These are phyloP conservation scores for Mythimna impura DNA, from an alignment of 2,888 invertebrate species.

Conservation along the genomic window DNA sequence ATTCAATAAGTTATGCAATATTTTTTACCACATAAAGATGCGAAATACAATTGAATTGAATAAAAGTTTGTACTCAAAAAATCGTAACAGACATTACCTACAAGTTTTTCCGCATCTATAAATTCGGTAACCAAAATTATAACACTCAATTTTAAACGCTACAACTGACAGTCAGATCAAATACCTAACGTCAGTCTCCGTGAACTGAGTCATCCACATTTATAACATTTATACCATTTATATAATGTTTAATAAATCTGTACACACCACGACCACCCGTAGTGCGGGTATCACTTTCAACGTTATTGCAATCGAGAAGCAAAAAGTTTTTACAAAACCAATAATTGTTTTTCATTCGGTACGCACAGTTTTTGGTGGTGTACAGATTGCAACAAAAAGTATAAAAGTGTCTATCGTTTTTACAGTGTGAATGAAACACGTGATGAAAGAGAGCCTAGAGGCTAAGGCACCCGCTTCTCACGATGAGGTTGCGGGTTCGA, in stretches of 20 bases:
- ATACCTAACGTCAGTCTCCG: conserved; percentile 38
- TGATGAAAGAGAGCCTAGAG: no score
- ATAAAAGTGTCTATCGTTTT: conserved; percentile 9
- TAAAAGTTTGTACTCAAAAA: no score
- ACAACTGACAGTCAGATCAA: conserved; percentile 27
- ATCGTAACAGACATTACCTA: conserved; percentile 1
- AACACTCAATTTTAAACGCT: conserved; percentile 19
- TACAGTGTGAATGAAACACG: not conserved
- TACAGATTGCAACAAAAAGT: not conserved
- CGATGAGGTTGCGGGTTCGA: no score
- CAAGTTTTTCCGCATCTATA: conserved; percentile 16
- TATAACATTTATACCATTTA: conserved; percentile 7
- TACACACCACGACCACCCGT: conserved; percentile 64
- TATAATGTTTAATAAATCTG: conserved; percentile 52
- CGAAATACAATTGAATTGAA: no score
- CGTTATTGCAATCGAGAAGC: conserved; percentile 56
- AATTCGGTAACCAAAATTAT: conserved; percentile 23
- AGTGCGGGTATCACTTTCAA: conserved; percentile 65
- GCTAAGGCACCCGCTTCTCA: no score
- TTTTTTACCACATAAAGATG: no score
- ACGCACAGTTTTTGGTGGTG: conserved; percentile 35
- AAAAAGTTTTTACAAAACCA: conserved; percentile 59
- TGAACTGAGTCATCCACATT: conserved; percentile 53
- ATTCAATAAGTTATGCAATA: no score
- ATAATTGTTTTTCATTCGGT: conserved; percentile 54